These are phyloP conservation scores for Neoascia interrupta DNA, from an alignment of 2,888 invertebrate genomes.

Conservation along the genomic window DNA sequence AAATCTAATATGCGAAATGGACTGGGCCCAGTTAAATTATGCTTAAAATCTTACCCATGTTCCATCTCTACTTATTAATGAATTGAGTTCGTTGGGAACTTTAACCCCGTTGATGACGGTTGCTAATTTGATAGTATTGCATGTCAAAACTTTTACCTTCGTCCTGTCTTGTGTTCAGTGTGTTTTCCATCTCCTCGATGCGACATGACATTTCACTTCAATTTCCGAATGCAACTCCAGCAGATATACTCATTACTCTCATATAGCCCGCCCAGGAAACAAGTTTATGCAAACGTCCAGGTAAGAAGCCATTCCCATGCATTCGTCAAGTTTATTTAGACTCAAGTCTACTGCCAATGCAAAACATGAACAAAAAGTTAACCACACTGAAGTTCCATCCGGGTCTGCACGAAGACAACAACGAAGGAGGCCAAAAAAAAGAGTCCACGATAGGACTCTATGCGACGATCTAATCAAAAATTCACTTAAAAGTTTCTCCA, in stretches of 20 bases:
- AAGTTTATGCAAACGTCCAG: slow-evolving; percentile 20
- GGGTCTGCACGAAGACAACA: slow-evolving; percentile 22
- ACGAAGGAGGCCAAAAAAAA: slow-evolving; percentile 13
- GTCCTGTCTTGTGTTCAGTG: slow-evolving; percentile 2
- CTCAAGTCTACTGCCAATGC: background rate
- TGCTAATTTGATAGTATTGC: background rate
- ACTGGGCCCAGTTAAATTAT: no score
- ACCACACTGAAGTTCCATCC: slow-evolving; percentile 49
- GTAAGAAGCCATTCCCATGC: slow-evolving; percentile 43
- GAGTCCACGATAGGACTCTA: slow-evolving; percentile 8
- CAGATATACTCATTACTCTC: background rate
- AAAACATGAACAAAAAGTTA: slow-evolving; percentile 47
- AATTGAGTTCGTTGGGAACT: background rate
- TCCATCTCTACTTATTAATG: no score
- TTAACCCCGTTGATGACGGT: background rate
- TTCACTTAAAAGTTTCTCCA: slow-evolving; percentile 62
- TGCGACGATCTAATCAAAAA: slow-evolving; percentile 65
- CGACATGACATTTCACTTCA: slow-evolving; percentile 35
- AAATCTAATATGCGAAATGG: no score
- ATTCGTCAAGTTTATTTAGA: slow-evolving; percentile 59
- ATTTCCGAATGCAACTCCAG: slow-evolving; percentile 45
- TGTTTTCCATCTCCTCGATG: background rate
- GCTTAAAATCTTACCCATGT: no score
- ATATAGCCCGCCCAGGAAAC: background rate
- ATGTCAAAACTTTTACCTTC: background rate